Evolutionary conservation across 2,797 vertebrate species (phyloP), one percentile per base, ranked within the genome.

Genomic region (Xiphorhynchus erythropygius): DNA sequence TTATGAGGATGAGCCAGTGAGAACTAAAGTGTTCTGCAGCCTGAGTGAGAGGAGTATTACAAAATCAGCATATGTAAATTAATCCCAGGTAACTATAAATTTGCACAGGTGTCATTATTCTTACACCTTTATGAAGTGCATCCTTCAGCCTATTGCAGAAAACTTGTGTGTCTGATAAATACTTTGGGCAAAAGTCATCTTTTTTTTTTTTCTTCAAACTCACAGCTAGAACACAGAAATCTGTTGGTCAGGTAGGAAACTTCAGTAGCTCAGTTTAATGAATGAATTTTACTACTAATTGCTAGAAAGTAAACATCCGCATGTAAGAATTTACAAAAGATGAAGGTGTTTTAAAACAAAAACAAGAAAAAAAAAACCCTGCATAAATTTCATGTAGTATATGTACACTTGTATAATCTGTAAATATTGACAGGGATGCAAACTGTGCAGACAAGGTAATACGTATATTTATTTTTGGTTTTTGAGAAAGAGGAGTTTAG

Each of bases 381-480:
- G 7, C 25, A 42, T 50, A 6, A 74, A 53, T 77, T 85, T 83
- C 1, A 16, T 17, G 5, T 49, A n/a, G 14, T 73, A 5, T 60
- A 35, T 46, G 7, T 77, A 39, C 7, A 28, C 44, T 69, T 79
- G 2, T n/a, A 4, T 62, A 44, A 13, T 73, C 33, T 67, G 3
- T 82, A 63, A 46, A 23, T 16, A 57, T 30, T 65, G 47, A 27
- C 28, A 56, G n/a, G 25, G 56, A 33, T 71, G 30, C 7, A 60
- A n/a, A 62, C 52, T 71, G 9, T 65, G 24, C 27, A 60, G 49
- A 33, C 15, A 42, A 63, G 13, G 8, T 47, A 6, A 18, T 28
- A 18, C 2, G 23, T 16, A 1, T 44, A 9, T 22, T 4, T 33
- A 21, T 24, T 28, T 10, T 60, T 37, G 7, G 0, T 17, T 28